Evolutionary conservation across 2,888 invertebrate genomes (phyloP), one percentile per base, ranked within the genome.

Genomic region (Asteroscopus sphinx): DNA sequence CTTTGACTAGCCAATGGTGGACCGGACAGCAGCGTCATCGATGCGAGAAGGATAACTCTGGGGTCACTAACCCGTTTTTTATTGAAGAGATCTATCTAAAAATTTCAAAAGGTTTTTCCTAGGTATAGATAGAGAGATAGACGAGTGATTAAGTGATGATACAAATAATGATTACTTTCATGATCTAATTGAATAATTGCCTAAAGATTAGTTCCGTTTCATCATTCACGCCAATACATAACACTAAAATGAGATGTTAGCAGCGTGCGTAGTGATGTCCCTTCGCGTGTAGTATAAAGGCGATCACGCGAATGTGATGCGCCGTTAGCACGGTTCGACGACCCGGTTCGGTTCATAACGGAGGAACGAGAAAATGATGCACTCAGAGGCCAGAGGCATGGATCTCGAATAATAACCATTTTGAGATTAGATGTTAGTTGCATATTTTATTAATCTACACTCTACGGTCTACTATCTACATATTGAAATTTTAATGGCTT

Each of bases 311-410:
- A 75, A 76, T 73, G 72, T 68, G 62, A 74, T 73, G 64, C 69
- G 48, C 77, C 80, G 80, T 80, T 79, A 78, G 52, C 63, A 37
- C 46, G 68, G 79, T 65, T 76, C 80, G 64, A 69, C 73, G 80
- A 79, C 80, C 77, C 67, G 59, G 57, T 74, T 76, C 61, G 66
- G 66, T 74, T 64, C 57, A 44, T 66, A 64, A 52, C 69, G 69
- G 69, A 46, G 47, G 54, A 68, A 48, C 55, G 49, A 9, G 58
- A 47, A 40, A 39, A 63, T 60, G 62, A 70, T 73, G 73, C 69
- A 76, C 51, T 58, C 25, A 16, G 25, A 16, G n/a, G n/a, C n/a
- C n/a, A 42, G 9, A 57, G 37, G 42, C 30, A 37, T 37, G 15
- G n/a, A 21, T 21, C 5, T 21, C 21, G n/a, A 30, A 30, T 40